phyloP scores from a whole-genome alignment of 2,797 vertebrate species.

The Glyptemys insculpta region DNA sequence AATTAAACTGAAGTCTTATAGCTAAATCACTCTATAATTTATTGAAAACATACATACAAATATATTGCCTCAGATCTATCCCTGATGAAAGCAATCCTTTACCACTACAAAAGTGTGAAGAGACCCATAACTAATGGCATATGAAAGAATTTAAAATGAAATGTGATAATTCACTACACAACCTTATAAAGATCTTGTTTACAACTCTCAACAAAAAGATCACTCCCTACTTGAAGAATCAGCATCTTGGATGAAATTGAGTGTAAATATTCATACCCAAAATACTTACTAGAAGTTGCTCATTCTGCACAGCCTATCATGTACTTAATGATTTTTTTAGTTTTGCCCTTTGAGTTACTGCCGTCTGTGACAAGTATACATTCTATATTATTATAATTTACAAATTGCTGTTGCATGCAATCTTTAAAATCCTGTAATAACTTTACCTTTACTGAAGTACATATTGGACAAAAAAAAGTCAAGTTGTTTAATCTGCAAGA shows the following conservation, averaged over 20 bases:
- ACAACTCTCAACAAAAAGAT: neutral
- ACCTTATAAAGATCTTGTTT: neutral
- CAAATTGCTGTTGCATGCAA: neutral
- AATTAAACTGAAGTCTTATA: neutral
- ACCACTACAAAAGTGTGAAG: too few relatives aligned
- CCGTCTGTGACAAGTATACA: neutral
- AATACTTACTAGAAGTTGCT: neutral
- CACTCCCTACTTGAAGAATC: neutral
- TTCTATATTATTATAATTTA: neutral
- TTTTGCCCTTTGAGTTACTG: neutral
- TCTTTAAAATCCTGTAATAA: neutral
- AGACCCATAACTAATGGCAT: neutral
- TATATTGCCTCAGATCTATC: neutral
- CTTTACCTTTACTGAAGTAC: accelerated
- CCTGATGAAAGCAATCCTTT: neutral
- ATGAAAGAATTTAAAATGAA: neutral
- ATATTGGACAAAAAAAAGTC: accelerated
- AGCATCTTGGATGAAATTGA: neutral
- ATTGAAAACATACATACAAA: accelerated
- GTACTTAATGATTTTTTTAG: neutral
- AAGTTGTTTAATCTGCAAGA: neutral
- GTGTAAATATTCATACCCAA: neutral
- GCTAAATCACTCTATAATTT: neutral
- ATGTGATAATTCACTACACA: neutral
- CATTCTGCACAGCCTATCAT: neutral